A percentile compares a stretch with the other conserved stretches of the same genome.
These are phyloP conservation scores for Criorhina ranunculi DNA, from an alignment of 2,888 invertebrate genomes.

Conservation along the genomic window DNA sequence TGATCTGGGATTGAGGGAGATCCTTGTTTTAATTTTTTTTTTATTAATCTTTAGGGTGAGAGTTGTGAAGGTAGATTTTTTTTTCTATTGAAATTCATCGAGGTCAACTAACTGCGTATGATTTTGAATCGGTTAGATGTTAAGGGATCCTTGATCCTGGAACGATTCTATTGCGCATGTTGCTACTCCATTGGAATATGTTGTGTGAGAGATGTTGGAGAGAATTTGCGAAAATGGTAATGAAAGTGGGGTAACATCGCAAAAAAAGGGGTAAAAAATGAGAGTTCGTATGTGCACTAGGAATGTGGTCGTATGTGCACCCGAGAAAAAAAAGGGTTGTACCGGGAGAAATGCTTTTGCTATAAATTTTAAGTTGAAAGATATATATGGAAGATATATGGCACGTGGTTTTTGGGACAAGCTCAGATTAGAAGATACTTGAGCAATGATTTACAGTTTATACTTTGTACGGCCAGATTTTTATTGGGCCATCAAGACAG, in stretches of 20 bases:
- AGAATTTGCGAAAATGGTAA: conserved; percentile 60
- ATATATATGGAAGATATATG: neutral
- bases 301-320: conserved; percentile 50
- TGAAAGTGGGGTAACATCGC: conserved; percentile 40
- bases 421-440: neutral
- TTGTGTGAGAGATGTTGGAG: conserved; percentile 39
- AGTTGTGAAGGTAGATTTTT: conserved; percentile 10
- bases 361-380: conserved; percentile 9
- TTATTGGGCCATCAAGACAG: too few species aligned
- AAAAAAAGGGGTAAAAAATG: conserved; percentile 31
- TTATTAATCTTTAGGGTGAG: conserved; percentile 32
- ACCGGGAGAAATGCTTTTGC: conserved; percentile 26
- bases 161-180: conserved; percentile 63
- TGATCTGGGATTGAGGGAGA: conserved; percentile 14
- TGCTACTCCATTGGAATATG: conserved; percentile 50
- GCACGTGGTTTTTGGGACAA: neutral
- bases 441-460: neutral
- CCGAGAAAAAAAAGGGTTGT: conserved; percentile 58
- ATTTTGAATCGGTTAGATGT: conserved; percentile 57
- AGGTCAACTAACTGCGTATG: conserved; percentile 69
- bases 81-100: conserved; percentile 49
- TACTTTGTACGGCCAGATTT: too few species aligned
- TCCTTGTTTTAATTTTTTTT: conserved; percentile 36
- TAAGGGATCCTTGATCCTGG: conserved; percentile 63
- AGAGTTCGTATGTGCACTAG: conserved; percentile 47